These are phyloP conservation scores for Prosapia bicincta DNA, from an alignment of 2,888 invertebrate genomes.

Conservation along the genomic window DNA sequence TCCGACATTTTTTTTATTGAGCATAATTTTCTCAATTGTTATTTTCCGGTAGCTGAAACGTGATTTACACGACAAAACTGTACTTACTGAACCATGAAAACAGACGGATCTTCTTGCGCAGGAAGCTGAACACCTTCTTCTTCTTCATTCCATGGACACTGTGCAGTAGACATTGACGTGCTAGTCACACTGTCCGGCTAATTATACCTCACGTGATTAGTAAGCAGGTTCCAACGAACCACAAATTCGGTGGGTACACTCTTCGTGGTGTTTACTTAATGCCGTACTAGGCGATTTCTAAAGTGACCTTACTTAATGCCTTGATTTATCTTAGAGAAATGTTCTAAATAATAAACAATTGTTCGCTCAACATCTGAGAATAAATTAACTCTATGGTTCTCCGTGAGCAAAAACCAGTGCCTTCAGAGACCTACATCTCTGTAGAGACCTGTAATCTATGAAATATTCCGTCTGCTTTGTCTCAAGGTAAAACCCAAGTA, in stretches of 20 bases:
- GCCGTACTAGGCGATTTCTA: background rate
- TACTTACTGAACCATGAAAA: background rate
- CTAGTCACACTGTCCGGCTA: background rate
- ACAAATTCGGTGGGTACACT: background rate
- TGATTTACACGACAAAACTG: background rate
- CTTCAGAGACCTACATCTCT: too few species aligned
- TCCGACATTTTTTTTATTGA: background rate
- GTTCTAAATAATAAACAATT: too few species aligned
- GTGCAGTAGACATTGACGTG: background rate
- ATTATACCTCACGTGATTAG: background rate
- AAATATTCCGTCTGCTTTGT: too few species aligned
- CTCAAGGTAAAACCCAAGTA: too few species aligned
- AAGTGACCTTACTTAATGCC: background rate
- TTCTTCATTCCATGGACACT: background rate
- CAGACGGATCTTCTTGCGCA: background rate
- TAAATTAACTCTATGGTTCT: too few species aligned
- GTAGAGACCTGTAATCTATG: too few species aligned
- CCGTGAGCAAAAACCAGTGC: too few species aligned
- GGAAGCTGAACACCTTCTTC: background rate
- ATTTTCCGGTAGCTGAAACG: background rate
- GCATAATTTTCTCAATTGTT: background rate
- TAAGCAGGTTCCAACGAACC: background rate
- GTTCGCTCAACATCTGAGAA: too few species aligned
- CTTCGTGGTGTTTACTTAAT: background rate
- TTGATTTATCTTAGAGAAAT: too few species aligned